A percentile compares a stretch with the other conserved stretches of the same genome.
These are phyloP conservation scores for Dipodomys spectabilis DNA, from an alignment of 2,113 vertebrate genomes.

Conservation along the genomic window DNA sequence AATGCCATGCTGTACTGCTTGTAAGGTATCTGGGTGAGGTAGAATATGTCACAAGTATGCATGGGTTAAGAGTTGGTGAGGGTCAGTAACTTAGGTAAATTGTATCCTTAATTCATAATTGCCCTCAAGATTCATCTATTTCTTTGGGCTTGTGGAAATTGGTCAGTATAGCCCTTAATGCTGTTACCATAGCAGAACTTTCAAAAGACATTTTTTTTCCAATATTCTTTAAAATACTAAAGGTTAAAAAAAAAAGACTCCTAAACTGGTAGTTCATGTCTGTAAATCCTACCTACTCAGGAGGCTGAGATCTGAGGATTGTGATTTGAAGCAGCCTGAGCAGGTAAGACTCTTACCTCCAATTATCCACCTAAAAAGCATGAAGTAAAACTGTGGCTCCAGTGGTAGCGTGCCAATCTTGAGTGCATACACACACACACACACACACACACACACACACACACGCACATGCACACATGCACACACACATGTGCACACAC, in stretches of 20 bases:
- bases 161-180: background rate
- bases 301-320: too few relatives aligned
- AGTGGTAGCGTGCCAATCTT: too few relatives aligned
- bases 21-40: background rate
- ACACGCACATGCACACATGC: too few relatives aligned
- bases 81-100: background rate
- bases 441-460: too few relatives aligned
- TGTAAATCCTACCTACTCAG: too few relatives aligned
- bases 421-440: too few relatives aligned
- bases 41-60: background rate
- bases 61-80: background rate
- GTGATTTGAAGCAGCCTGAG: too few relatives aligned
- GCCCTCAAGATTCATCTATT: background rate
- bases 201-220: conserved; percentile 12
- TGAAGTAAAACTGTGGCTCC: too few relatives aligned
- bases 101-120: background rate
- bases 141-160: background rate
- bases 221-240: conserved; percentile 46
- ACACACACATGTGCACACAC: background rate
- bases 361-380: too few relatives aligned
- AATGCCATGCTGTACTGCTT: fast-evolving
- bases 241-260: background rate
- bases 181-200: background rate
- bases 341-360: too few relatives aligned
- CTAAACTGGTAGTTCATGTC: too few relatives aligned